phyloP scores from a whole-genome alignment of 2,113 vertebrate species.

The Alethe castanea region DNA sequence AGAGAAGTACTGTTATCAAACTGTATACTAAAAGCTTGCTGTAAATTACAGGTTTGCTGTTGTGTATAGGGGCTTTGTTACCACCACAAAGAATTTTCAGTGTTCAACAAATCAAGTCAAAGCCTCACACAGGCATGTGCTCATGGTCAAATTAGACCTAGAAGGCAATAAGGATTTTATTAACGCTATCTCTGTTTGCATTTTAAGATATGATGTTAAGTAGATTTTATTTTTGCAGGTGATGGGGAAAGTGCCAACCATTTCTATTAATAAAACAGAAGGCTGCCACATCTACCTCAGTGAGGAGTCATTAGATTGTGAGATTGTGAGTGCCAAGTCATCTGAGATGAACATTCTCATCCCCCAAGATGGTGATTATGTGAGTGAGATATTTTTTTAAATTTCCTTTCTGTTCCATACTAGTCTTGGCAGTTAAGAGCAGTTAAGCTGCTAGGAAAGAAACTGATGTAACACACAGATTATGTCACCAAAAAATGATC shows the following conservation, averaged over 20 bases:
- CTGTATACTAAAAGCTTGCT: not conserved
- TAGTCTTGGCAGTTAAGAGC: not conserved
- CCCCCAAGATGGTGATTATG: conserved; percentile 89
- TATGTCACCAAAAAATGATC: not conserved
- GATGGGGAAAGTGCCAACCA: conserved; percentile 92
- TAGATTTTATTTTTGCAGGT: conserved; percentile 74
- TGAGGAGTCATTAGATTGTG: conserved; percentile 85
- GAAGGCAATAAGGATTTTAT: not conserved
- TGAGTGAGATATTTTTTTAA: conserved; percentile 73
- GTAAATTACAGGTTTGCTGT: not conserved
- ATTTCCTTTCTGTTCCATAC: not conserved
- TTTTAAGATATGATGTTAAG: not conserved
- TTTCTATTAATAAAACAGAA: conserved; percentile 98
- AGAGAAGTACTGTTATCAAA: not conserved
- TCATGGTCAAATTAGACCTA: not conserved
- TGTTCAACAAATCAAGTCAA: not conserved
- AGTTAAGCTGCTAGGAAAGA: not conserved
- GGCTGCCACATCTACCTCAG: conserved; percentile 97
- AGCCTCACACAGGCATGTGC: not conserved
- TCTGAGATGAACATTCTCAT: conserved; percentile 97
- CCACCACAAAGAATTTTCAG: not conserved
- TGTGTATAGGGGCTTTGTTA: not conserved
- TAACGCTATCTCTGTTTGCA: not conserved
- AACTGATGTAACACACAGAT: not conserved
- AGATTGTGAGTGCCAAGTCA: conserved; percentile 95